Evolutionary conservation across 2,888 invertebrate genomes (phyloP).

Genomic region (Pharmacophagus antenor): DNA sequence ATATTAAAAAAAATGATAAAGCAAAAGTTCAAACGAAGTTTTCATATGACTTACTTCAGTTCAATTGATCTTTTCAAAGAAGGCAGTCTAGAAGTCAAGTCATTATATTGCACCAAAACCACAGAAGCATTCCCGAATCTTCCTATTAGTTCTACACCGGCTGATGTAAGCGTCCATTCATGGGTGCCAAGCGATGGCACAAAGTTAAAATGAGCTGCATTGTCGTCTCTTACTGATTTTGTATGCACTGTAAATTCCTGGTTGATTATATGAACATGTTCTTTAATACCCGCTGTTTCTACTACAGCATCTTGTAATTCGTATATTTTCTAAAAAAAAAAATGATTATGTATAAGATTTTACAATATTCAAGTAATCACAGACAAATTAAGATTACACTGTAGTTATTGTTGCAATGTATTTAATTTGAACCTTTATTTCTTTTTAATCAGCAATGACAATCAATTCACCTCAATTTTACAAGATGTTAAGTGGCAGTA

Average conservation of each 20-base stretch:
- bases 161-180: conserved; percentile 63
- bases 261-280: conserved; percentile 49
- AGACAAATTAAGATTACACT: no score
- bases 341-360: neutral
- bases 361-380: no score
- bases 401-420: no score
- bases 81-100: conserved; percentile 83
- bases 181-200: conserved; percentile 44
- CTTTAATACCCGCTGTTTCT: conserved; percentile 61
- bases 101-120: conserved; percentile 82
- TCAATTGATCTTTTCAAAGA: conserved; percentile 81
- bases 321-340: conserved; percentile 62
- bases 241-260: conserved; percentile 60
- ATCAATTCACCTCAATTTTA: no score
- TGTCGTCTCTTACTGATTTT: conserved; percentile 54
- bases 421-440: no score
- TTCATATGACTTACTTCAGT: conserved; percentile 77
- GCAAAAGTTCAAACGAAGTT: neutral
- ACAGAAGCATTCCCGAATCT: conserved; percentile 58
- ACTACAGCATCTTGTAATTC: conserved; percentile 66
- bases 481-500: no score
- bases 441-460: no score
- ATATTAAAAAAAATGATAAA: neutral
- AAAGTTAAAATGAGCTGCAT: conserved; percentile 61
- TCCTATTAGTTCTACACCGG: conserved; percentile 59